Percentiles rank a stretch among this genome's conserved stretches.
Conservation (phyloP, 2,888 invertebrate genomes). For the Philereme vetulata region DNA sequence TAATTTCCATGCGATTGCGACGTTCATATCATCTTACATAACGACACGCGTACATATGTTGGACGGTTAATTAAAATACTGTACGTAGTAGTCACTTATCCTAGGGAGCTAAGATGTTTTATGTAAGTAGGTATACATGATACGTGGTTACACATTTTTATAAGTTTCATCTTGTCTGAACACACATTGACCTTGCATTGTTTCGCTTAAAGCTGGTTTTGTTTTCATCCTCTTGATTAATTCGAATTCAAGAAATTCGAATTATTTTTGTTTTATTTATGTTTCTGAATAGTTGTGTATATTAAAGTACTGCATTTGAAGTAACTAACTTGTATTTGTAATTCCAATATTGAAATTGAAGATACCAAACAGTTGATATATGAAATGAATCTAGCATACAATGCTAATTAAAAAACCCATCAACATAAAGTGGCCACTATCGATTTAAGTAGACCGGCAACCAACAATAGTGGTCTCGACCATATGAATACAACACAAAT, state of each 20-base stretch:
- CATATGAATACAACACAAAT: conserved; percentile 83
- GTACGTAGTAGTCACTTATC: not conserved
- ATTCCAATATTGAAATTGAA: not conserved
- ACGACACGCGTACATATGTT: conserved; percentile 39
- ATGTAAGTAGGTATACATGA: too few relatives aligned
- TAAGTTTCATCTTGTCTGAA: conserved; percentile 28
- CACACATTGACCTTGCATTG: conserved; percentile 42
- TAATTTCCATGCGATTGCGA: conserved; percentile 54
- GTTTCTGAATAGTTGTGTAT: not conserved
- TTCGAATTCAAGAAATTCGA: conserved; percentile 29
- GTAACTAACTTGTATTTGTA: not conserved
- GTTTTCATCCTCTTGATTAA: conserved; percentile 34
- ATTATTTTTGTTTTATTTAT: conserved; percentile 20
- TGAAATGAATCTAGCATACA: conserved; percentile 16
- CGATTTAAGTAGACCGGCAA: conserved; percentile 68
- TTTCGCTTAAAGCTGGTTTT: conserved; percentile 35
- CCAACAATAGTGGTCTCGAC: conserved; percentile 74
- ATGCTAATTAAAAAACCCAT: conserved; percentile 31
- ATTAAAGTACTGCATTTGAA: not conserved
- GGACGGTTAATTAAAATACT: conserved; percentile 37
- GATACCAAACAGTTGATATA: conserved; percentile 6
- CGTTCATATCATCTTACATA: conserved; percentile 47
- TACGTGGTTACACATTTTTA: not conserved
- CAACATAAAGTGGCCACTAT: conserved; percentile 52
- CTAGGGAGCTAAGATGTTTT: not conserved